Percentiles rank a stretch among this genome's conserved stretches.
phyloP scores from a whole-genome alignment of 2,888 invertebrate genomes.

The Metallyticus violacea region DNA sequence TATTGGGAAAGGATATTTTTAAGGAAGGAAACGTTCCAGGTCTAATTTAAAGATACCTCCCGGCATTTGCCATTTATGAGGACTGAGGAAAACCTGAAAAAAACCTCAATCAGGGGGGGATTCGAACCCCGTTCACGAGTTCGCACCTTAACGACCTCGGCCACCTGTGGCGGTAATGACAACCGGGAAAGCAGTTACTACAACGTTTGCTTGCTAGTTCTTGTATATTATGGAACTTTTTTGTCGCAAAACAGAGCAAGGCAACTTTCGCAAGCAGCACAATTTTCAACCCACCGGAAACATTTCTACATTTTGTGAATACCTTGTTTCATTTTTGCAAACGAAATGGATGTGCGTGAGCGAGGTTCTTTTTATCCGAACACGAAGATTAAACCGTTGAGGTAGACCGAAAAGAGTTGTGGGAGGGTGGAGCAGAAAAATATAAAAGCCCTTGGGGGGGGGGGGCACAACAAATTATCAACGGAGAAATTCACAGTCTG shows the following conservation, averaged over 20 bases:
- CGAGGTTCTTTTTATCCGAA: conserved; percentile 1
- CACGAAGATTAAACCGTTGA: conserved; percentile 12
- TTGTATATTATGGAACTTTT: too few species aligned
- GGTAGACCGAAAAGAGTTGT: conserved; percentile 4
- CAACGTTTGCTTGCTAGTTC: too few species aligned
- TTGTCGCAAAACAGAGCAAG: neutral
- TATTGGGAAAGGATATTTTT: too few species aligned
- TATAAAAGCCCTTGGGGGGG: neutral
- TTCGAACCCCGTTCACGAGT: too few species aligned
- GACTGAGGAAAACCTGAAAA: too few species aligned
- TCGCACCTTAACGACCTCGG: too few species aligned
- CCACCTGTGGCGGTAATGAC: too few species aligned
- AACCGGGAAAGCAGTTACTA: too few species aligned
- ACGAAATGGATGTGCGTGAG: neutral
- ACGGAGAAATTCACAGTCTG: neutral
- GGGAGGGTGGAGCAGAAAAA: neutral
- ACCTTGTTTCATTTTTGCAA: neutral
- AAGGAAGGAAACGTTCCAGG: too few species aligned
- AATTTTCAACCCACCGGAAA: neutral
- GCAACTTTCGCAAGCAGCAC: neutral
- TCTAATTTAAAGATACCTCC: too few species aligned
- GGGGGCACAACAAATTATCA: conserved; percentile 7
- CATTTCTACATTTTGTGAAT: neutral
- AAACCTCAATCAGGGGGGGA: too few species aligned
- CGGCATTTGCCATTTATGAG: too few species aligned